Base-by-base conservation (phyloP, 2,797 vertebrate genomes). In the Pipistrellus pipistrellus region DNA sequence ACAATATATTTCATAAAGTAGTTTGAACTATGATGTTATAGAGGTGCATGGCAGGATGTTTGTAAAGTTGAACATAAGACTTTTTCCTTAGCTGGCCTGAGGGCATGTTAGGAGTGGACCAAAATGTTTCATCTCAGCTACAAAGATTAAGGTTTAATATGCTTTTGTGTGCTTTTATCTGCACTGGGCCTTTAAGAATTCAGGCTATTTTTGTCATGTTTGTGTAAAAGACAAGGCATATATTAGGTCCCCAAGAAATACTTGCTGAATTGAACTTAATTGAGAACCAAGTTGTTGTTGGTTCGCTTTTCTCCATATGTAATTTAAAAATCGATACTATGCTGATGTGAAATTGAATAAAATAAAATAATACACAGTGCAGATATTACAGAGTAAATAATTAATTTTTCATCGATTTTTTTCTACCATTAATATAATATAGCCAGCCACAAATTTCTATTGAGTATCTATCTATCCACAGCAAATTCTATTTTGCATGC, bases 351-450 rank as follows among this genome's bases (percentile, higher is more conserved):
- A 91, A 88, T 71, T 80, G 46, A 93, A 84, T 76, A 46, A 88
- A 72, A 76, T 93, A 69, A 59, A 90, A 68, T 87, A 82, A 85
- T 46, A 73, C 3, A 59, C 25, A 53, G 14, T 21, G 53, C 1
- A 91, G 20, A 62, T 86, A 88, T 46, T 64, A 64, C 15, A 57
- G 35, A 62, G 30, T 91, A 83, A 88, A 93, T 91, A 71, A 87
- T 84, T 87, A 88, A 76, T 48, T 84, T 90, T 80, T 78, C 17
- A 84, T 94, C 85, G 53, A 90, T 68, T 78, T 80, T 32, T 48
- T 62, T 21, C 35, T 84, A 30, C 25, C 21, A 51, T 73, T 66
- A 59, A 83, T 90, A 83, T 80, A 64, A 80, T 64, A 46, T 15
- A 55, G 73, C 48, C 8, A 44, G 30, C 13, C n/a, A 32, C 38